phyloP scores from a whole-genome alignment of 1,140 invertebrate genomes.

The Pomacea maculata region DNA sequence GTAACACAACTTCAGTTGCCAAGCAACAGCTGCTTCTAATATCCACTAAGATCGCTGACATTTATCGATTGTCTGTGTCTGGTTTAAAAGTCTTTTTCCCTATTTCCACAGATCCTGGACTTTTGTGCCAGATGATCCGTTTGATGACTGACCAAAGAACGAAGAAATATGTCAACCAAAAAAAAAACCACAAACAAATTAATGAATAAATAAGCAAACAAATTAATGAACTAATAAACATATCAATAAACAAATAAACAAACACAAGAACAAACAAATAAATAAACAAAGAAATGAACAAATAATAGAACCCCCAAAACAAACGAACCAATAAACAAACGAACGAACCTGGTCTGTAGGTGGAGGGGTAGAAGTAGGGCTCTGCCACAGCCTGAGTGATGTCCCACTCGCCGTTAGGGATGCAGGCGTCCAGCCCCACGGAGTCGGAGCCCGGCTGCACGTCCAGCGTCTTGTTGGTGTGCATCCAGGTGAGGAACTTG shows the following conservation, averaged over 20 bases:
- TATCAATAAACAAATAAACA: background rate
- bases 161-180: background rate
- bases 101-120: too few species aligned
- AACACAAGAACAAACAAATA: background rate
- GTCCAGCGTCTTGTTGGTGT: conserved; percentile 51
- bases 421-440: conserved; percentile 35
- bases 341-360: conserved; percentile 32
- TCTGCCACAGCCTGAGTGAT: conserved; percentile 34
- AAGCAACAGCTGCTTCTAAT: too few species aligned
- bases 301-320: background rate
- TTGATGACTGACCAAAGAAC: background rate
- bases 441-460: conserved; percentile 31
- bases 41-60: too few species aligned
- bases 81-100: too few species aligned
- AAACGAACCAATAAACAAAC: background rate
- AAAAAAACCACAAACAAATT: background rate
- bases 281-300: background rate
- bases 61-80: too few species aligned
- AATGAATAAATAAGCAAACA: background rate
- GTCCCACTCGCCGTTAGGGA: conserved; percentile 53
- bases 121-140: too few species aligned
- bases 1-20: too few species aligned
- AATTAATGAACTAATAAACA: background rate
- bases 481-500: conserved; percentile 66
- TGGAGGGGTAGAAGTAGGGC: conserved; percentile 43